Evolutionary conservation across 2,888 invertebrate genomes (phyloP), one percentile per base, ranked within the genome.

Genomic region (Platypus cylindrus): DNA sequence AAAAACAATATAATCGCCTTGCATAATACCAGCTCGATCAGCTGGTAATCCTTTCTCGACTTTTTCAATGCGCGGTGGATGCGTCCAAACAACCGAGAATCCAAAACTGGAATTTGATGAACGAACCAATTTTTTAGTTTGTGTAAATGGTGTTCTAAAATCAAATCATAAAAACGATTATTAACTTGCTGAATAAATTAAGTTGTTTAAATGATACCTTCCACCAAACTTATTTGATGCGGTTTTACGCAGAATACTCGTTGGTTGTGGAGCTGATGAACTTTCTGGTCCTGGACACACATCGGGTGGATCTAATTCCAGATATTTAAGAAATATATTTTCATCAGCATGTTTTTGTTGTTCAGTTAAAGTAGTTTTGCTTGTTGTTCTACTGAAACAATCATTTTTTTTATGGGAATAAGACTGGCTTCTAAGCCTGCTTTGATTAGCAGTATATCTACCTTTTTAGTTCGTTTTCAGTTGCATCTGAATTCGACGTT

Each of bases 1-100:
- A 61, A 87, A 87, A 44, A 89, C 85, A 43, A 89, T 77, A 62
- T 85, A 84, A 59, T 87, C 87, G 11, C 86, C 87, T 2, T 86
- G 82, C 43, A 76, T 63, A 8, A 87, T 71, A 3, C 86, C 87
- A 3, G 81, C 79, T n/a, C 75, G 71, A 43, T 86, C 87, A 1
- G 87, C 87, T 3, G 85, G 79, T 9, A 84, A 69, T 3, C 80
- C 80, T 0, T 78, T 73, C 39, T 86, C 86, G 9, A 87, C 81
- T 38, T 86, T 68, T 55, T 87, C 87, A 26, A 89, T 80, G 14
- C 85, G 70, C 3, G 87, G 87, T 1, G 87, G 87, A 52, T 83
- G 75, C 4, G 86, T 87, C 87, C 87, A 87, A 1, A 86, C 85
- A 33, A 87, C 78, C 3, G 85, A 85, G 62, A 87, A 87, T 11